Evolutionary conservation across 1,140 invertebrate genomes (phyloP).

Genomic region (Calliopsis andreniformis): DNA sequence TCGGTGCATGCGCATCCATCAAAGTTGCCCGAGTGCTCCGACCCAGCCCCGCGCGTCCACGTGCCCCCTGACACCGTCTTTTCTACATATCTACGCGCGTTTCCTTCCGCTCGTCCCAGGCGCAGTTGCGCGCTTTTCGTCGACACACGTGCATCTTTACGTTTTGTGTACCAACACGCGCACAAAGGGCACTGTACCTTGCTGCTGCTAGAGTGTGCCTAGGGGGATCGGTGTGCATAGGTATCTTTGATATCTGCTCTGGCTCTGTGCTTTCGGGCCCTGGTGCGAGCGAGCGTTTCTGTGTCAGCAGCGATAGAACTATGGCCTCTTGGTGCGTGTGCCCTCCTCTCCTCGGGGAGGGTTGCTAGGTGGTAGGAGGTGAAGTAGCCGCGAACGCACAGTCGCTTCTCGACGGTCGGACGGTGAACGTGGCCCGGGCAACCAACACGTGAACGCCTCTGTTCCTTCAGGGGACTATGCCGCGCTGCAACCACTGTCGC

Average conservation of each 20-base stretch:
- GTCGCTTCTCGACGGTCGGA: slow-evolving; percentile 73
- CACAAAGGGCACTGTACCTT: too few relatives aligned
- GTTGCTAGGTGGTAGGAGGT: slow-evolving; percentile 69
- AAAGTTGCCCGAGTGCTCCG: background rate
- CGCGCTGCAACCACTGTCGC: background rate
- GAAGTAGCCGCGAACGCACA: slow-evolving; percentile 66
- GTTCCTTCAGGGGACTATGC: background rate
- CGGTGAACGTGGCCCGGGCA: slow-evolving; percentile 51
- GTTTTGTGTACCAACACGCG: background rate
- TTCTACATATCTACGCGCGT: slow-evolving; percentile 5
- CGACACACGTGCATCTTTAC: too few relatives aligned
- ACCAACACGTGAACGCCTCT: background rate
- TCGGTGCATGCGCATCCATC: slow-evolving; percentile 1
- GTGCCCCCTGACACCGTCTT: too few relatives aligned
- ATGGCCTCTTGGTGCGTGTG: slow-evolving; percentile 11
- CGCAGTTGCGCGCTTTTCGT: slow-evolving; percentile 20
- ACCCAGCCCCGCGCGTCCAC: too few relatives aligned
- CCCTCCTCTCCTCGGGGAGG: slow-evolving; percentile 42
- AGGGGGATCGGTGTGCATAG: background rate
- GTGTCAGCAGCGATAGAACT: slow-evolving; percentile 44
- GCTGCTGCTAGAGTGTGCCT: background rate
- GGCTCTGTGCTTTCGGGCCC: background rate
- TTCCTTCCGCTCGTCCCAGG: background rate
- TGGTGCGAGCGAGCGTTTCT: slow-evolving; percentile 39
- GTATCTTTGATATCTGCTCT: slow-evolving; percentile 35